These are phyloP conservation scores for Umimayanthus kanabou DNA, from an alignment of 92 coral and sea anemone genomes.

Conservation along the genomic window DNA sequence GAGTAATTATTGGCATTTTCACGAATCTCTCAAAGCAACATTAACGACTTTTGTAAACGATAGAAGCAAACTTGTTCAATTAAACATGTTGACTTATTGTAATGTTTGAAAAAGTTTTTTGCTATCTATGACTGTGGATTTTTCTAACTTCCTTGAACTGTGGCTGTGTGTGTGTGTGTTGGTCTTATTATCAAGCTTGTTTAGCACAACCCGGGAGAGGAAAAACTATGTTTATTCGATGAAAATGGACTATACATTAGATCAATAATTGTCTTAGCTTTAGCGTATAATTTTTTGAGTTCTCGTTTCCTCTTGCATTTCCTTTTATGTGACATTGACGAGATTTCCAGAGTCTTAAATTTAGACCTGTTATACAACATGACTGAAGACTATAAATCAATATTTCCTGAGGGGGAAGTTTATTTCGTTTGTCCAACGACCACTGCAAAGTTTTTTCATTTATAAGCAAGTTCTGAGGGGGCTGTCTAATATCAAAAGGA, in stretches of 20 bases:
- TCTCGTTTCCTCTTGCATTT: not conserved
- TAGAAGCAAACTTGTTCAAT: not conserved
- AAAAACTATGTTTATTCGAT: not conserved
- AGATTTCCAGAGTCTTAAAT: not conserved
- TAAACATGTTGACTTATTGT: slow-evolving; percentile 33
- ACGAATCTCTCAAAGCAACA: not conserved
- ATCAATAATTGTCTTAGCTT: not conserved
- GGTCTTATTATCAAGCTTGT: not conserved
- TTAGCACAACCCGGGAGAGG: not conserved
- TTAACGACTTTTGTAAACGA: slow-evolving; percentile 20
- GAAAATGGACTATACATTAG: not conserved
- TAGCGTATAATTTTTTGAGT: not conserved
- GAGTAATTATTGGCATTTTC: not conserved
- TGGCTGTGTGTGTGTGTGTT: not conserved
- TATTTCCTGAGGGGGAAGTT: not conserved
- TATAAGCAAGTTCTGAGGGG: not conserved
- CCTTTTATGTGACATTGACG: not conserved
- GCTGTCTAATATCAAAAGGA: not conserved
- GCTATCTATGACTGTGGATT: not conserved
- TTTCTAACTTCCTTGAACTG: not conserved
- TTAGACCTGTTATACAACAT: not conserved
- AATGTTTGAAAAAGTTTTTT: slow-evolving; percentile 2
- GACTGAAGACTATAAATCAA: not conserved
- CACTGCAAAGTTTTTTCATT: not conserved
- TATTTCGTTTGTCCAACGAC: not conserved